phyloP scores from a whole-genome alignment of 2,797 vertebrate genomes.

The Mormyrops attenuatus region DNA sequence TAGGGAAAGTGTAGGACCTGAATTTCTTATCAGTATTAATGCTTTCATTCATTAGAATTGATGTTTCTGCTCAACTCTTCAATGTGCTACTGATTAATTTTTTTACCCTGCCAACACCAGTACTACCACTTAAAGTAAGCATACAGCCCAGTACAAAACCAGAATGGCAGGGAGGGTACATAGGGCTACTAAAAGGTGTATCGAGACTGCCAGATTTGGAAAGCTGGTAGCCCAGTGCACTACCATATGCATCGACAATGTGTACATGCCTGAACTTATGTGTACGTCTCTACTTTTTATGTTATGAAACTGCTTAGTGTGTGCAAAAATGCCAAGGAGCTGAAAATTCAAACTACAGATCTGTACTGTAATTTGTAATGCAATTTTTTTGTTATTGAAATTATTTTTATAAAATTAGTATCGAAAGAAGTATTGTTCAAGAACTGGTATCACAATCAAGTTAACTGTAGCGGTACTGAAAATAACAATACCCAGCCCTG shows the following conservation, averaged over 20 bases:
- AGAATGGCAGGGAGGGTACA: background rate
- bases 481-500: background rate
- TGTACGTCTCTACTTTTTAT: background rate
- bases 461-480: background rate
- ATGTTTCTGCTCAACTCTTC: background rate
- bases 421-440: background rate
- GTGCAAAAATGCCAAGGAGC: background rate
- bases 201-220: background rate
- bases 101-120: background rate
- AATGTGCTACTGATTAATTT: background rate
- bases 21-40: background rate
- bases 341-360: background rate
- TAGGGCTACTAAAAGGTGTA: background rate
- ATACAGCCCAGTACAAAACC: background rate
- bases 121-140: background rate
- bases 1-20: background rate
- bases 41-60: background rate
- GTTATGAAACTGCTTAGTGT: background rate
- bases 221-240: background rate
- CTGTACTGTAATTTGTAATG: background rate
- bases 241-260: background rate
- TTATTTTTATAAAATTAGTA: background rate
- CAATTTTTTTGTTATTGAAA: background rate
- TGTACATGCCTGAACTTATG: background rate
- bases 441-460: background rate